phyloP scores from a whole-genome alignment of 2,797 vertebrate genomes.

The Lagorchestes hirsutus region DNA sequence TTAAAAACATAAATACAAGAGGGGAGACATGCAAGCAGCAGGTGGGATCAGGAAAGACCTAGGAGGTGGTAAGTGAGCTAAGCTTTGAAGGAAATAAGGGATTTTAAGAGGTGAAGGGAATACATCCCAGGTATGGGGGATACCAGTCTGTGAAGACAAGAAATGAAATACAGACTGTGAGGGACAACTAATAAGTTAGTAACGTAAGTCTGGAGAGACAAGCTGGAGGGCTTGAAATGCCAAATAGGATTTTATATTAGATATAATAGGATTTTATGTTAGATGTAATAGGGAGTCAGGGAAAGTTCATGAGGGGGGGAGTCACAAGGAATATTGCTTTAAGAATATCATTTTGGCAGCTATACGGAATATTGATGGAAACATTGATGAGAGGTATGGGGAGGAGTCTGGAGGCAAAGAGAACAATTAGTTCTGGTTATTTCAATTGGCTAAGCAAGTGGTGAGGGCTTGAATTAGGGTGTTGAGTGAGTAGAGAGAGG shows the following conservation, averaged over 20 bases:
- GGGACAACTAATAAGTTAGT: background rate
- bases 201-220: background rate
- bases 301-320: background rate
- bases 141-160: background rate
- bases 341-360: background rate
- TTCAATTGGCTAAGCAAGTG: background rate
- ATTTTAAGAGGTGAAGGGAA: background rate
- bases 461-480: background rate
- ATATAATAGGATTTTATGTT: background rate
- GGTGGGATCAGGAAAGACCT: background rate
- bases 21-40: background rate
- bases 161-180: background rate
- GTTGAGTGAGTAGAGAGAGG: background rate
- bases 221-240: background rate
- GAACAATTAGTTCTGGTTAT: background rate
- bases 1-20: background rate
- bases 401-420: background rate
- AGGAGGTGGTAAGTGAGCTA: background rate
- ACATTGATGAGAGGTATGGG: background rate
- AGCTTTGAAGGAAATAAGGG: background rate
- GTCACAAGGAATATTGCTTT: background rate
- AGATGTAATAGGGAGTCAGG: background rate
- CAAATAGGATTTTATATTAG: background rate
- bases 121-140: background rate
- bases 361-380: background rate